These are phyloP conservation scores for Lophotis ruficrista DNA, from an alignment of 2,113 vertebrate species.

Conservation along the genomic window DNA sequence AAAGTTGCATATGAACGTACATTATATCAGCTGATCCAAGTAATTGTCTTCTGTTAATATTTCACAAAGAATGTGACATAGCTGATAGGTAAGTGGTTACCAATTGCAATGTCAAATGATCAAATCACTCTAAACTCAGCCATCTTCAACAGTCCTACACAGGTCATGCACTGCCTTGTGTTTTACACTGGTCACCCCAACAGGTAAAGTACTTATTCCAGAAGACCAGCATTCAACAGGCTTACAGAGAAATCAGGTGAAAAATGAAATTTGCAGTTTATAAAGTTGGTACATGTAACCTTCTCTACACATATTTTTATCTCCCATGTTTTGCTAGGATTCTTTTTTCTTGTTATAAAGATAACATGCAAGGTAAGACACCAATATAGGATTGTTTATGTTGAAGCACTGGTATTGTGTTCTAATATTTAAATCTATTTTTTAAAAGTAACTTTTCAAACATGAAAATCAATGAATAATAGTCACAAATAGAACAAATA, in stretches of 20 bases:
- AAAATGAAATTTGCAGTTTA: not conserved
- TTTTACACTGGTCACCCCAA: not conserved
- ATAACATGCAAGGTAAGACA: not conserved
- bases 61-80: not conserved
- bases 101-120: not conserved
- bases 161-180: not conserved
- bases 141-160: not conserved
- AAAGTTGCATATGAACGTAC: not conserved
- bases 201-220: not conserved
- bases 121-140: not conserved
- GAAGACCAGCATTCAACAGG: not conserved
- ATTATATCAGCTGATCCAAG: not conserved
- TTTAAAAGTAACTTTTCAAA: not conserved
- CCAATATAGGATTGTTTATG: not conserved
- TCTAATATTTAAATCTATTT: not conserved
- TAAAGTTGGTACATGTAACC: not conserved
- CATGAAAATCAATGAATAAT: not conserved
- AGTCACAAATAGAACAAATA: conserved; percentile 60
- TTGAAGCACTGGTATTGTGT: not conserved
- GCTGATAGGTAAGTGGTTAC: not conserved
- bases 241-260: not conserved
- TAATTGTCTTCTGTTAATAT: not conserved
- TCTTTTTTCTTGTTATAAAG: not conserved
- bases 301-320: not conserved
- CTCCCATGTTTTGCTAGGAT: not conserved